Conservation (phyloP, 2,113 vertebrate genomes). For the Drymodes brunneopygia region DNA sequence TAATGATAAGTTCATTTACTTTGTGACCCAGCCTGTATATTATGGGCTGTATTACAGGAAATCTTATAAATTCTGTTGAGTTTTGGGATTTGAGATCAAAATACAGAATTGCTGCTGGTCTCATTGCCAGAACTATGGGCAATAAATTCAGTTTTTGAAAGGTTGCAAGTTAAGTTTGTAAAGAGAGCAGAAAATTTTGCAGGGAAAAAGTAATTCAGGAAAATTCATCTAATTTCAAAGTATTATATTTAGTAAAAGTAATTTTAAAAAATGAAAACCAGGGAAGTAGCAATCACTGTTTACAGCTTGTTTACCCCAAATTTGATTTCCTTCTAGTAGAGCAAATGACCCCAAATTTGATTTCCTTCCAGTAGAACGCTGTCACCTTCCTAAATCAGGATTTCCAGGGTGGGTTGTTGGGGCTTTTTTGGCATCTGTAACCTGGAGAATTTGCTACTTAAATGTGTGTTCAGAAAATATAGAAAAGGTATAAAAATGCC, state of each 20-base stretch:
- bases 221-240: neutral
- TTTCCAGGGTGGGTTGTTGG: neutral
- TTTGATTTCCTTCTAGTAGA: neutral
- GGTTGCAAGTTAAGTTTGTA: neutral
- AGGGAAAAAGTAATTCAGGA: neutral
- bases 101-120: neutral
- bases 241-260: neutral
- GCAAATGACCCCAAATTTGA: neutral
- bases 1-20: neutral
- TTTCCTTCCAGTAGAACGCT: neutral
- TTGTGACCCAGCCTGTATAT: neutral
- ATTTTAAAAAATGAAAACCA: neutral
- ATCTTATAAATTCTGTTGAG: rapidly evolving
- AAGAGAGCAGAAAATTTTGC: neutral
- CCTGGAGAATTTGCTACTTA: neutral
- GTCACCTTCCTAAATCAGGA: neutral
- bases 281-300: neutral
- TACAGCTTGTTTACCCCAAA: neutral
- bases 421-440: neutral
- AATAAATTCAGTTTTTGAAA: neutral
- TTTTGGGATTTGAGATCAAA: neutral
- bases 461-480: neutral
- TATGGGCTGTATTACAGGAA: neutral
- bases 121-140: neutral
- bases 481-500: neutral